A percentile compares a stretch with the other conserved stretches of the same genome.
Evolutionary conservation across 2,113 vertebrate species (phyloP).

Genomic region (Dromaius novaehollandiae): DNA sequence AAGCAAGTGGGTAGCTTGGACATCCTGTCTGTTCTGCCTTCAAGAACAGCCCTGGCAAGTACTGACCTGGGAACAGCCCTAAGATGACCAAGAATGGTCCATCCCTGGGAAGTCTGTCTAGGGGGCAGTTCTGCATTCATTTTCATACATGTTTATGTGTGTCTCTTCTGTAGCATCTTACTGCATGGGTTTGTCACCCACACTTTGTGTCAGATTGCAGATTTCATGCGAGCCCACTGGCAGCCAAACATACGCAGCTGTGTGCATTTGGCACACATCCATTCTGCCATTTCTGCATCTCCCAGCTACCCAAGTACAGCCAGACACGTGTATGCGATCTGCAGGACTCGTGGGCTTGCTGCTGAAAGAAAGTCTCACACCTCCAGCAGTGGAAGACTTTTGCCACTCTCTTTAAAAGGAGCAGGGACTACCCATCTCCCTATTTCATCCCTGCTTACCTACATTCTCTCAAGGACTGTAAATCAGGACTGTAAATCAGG

Average conservation of each 20-base stretch:
- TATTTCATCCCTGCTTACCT: background rate
- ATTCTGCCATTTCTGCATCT: background rate
- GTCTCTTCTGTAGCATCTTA: background rate
- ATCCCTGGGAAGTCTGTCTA: background rate
- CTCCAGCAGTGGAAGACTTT: background rate
- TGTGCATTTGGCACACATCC: background rate
- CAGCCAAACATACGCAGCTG: background rate
- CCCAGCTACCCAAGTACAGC: background rate
- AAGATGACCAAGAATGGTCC: accelerated
- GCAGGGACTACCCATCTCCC: background rate
- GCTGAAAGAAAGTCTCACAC: background rate
- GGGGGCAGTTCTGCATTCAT: background rate
- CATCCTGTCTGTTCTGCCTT: background rate
- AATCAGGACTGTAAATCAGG: background rate
- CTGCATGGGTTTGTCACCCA: background rate
- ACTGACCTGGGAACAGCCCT: background rate
- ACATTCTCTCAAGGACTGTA: background rate
- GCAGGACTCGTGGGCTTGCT: accelerated
- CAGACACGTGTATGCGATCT: accelerated
- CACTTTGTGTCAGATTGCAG: background rate
- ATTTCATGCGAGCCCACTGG: background rate
- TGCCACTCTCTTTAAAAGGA: background rate
- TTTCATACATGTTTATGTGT: background rate
- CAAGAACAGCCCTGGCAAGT: background rate
- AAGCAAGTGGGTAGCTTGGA: background rate